Evolutionary conservation across 2,888 invertebrate genomes (phyloP), one percentile per base, ranked within the genome.

Genomic region (Anthophora plumipes): DNA sequence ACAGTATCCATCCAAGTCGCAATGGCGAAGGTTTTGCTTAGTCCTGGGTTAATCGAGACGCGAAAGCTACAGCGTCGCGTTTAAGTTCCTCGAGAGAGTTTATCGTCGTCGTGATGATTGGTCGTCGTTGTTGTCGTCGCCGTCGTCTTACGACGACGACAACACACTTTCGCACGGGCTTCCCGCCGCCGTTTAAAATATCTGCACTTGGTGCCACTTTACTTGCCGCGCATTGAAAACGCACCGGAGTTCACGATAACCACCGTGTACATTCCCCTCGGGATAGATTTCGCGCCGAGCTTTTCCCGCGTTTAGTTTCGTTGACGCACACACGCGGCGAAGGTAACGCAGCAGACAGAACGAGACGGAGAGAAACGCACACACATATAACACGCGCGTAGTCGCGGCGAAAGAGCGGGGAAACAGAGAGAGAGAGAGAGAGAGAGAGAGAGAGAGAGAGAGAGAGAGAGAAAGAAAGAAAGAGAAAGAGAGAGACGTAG

Each of bases 1-100:
- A 93, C 92, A 92, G 92, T 92, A 93, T 93, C 93, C 93, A 93
- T 93, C 93, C 93, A 92, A 92, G 89, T 86, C 86, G 85, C 87
- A 87, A 85, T 83, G 86, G 84, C 84, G 85, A 73, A 86, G 86
- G 82, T 85, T 55, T 77, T 70, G 85, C 74, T 66, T 77, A n/a
- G 80, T 81, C 79, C 83, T 72, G 76, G 85, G 77, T 87, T 72
- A n/a, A 77, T 75, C 69, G 66, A 75, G 68, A 74, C 68, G 54
- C 66, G 79, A 70, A 55, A 64, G 70, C 50, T 68, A 73, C 74
- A 78, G 71, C 59, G 76, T 68, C 72, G 67, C 67, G 71, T 68
- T 74, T 41, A 59, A 72, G 67, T 73, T 74, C 74, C 66, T 78
- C 60, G 80, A 68, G 80, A 68, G 52, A 50, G 79, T 72, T 79